Percentiles rank a stretch among this genome's conserved stretches.
These are phyloP conservation scores for Dendrolimus houi DNA, from an alignment of 2,888 invertebrate species.

Conservation along the genomic window DNA sequence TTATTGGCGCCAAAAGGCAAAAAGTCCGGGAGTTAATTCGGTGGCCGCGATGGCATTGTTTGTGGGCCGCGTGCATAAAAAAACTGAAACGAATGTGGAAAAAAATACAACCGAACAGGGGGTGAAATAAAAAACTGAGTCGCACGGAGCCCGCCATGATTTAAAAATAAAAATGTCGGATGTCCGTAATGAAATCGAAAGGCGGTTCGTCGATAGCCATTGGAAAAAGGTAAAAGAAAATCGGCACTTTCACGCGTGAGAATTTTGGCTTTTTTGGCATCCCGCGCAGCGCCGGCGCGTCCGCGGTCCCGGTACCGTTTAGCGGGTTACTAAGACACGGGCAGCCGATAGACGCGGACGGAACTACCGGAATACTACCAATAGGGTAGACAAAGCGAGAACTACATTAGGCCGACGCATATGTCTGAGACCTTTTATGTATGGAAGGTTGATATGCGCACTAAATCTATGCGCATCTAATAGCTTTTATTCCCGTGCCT, in stretches of 20 bases:
- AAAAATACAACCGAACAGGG: slow-evolving; percentile 59
- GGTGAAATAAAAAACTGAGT: slow-evolving; percentile 55
- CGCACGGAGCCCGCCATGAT: slow-evolving; percentile 65
- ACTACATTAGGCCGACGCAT: too few species aligned
- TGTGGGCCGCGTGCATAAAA: slow-evolving; percentile 66
- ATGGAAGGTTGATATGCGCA: too few species aligned
- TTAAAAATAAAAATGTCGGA: slow-evolving; percentile 70
- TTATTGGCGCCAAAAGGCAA: slow-evolving; percentile 70
- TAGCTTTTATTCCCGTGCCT: too few species aligned
- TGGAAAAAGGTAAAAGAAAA: slow-evolving; percentile 71
- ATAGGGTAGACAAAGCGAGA: too few species aligned
- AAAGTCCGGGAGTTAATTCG: slow-evolving; percentile 69
- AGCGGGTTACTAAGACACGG: slow-evolving; percentile 21
- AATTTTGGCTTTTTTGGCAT: slow-evolving; percentile 65
- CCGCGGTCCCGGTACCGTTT: slow-evolving; percentile 29
- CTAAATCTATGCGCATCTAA: too few species aligned
- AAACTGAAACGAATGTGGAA: slow-evolving; percentile 57
- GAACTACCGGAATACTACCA: too few species aligned
- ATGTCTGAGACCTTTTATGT: too few species aligned
- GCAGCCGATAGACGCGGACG: background rate
- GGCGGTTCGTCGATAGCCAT: slow-evolving; percentile 74
- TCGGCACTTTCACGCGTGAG: slow-evolving; percentile 72
- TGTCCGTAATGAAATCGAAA: slow-evolving; percentile 76
- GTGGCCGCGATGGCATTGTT: slow-evolving; percentile 71
- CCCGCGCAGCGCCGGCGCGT: slow-evolving; percentile 26